These are phyloP conservation scores for Scaptomyza graminum DNA, from an alignment of 1,140 invertebrate genomes.

Conservation along the genomic window DNA sequence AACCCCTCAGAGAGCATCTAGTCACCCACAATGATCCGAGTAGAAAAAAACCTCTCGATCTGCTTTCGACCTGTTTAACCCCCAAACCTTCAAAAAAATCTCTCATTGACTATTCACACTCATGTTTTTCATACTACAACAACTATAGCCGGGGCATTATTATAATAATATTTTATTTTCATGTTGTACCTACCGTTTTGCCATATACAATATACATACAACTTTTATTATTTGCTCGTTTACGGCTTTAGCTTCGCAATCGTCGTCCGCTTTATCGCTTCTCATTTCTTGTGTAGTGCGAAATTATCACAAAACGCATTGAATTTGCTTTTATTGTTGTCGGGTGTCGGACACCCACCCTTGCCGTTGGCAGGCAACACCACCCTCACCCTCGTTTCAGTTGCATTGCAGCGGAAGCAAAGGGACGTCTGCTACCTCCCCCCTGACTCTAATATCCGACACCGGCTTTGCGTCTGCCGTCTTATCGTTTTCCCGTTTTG, in stretches of 20 bases:
- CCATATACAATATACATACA: slow-evolving; percentile 45
- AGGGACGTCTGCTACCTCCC: slow-evolving; percentile 5
- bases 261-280: slow-evolving; percentile 54
- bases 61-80: slow-evolving; percentile 34
- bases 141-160: slow-evolving; percentile 36
- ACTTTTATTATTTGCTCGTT: slow-evolving; percentile 79
- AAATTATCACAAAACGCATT: slow-evolving; percentile 80
- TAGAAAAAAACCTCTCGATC: slow-evolving; percentile 11
- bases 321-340: slow-evolving; percentile 81
- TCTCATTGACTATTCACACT: slow-evolving; percentile 81
- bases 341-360: slow-evolving; percentile 40
- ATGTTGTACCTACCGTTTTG: slow-evolving; percentile 15
- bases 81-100: slow-evolving; percentile 14
- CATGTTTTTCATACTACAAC: slow-evolving; percentile 57
- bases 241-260: slow-evolving; percentile 49
- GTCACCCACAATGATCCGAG: slow-evolving; percentile 40
- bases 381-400: slow-evolving; percentile 2
- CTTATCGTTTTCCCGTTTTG: slow-evolving; percentile 75
- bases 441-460: slow-evolving; percentile 1
- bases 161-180: slow-evolving; percentile 59
- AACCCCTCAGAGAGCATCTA: slow-evolving; percentile 20
- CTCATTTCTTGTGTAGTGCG: slow-evolving; percentile 61
- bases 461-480: slow-evolving; percentile 30
- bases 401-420: slow-evolving; percentile 61
- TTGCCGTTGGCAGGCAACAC: neutral